Evolutionary conservation across 2,888 invertebrate species (phyloP).

Genomic region (Cyclophora albipunctata): DNA sequence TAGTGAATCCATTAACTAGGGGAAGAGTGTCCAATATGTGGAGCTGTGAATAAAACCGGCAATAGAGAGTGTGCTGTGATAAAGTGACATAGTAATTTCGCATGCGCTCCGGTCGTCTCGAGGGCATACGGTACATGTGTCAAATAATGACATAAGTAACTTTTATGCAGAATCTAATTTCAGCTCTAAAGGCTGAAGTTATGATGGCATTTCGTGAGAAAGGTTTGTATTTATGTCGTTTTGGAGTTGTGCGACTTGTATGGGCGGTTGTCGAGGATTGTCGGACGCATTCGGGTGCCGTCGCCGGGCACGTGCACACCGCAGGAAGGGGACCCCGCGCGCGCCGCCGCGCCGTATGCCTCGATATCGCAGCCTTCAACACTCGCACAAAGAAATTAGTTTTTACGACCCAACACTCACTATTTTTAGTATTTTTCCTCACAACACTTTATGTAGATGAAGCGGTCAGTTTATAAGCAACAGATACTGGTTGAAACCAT

Average conservation of each 20-base stretch:
- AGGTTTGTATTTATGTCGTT: conserved; percentile 9
- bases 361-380: conserved; percentile 27
- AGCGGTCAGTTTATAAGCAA: conserved; percentile 12
- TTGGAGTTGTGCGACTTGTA: conserved; percentile 24
- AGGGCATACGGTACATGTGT: conserved; percentile 39
- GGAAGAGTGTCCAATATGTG: conserved; percentile 8
- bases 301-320: conserved; percentile 62
- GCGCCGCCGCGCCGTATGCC: conserved; percentile 25
- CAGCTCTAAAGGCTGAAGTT: rapidly evolving
- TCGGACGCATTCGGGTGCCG: conserved; percentile 63
- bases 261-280: conserved; percentile 30
- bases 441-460: conserved; percentile 18
- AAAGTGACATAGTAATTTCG: conserved; percentile 39
- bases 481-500: conserved; percentile 8
- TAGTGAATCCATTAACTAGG: conserved; percentile 26
- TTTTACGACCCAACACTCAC: conserved; percentile 22
- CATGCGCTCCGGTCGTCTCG: conserved; percentile 65
- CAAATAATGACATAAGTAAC: conserved; percentile 20
- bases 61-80: conserved; percentile 30
- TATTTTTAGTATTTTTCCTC: conserved; percentile 16
- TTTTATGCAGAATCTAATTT: conserved; percentile 7
- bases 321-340: conserved; percentile 42
- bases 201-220: too few relatives aligned
- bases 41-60: conserved; percentile 19
- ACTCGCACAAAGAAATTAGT: conserved; percentile 23